These are phyloP conservation scores for Blastomussa wellsi DNA, from an alignment of 92 coral and sea anemone species.

Conservation along the genomic window DNA sequence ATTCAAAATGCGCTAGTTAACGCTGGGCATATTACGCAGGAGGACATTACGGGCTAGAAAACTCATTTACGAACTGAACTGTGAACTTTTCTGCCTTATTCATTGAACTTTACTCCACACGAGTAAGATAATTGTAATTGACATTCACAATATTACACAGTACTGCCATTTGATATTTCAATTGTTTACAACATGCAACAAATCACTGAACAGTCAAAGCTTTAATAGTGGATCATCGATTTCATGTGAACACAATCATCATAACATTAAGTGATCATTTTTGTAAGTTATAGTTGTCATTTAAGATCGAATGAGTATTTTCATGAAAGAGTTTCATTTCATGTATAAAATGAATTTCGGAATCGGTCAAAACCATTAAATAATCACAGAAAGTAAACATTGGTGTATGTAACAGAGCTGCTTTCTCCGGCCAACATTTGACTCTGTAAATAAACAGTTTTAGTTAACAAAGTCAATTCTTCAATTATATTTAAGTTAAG, in stretches of 20 bases:
- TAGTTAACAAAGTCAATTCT: neutral
- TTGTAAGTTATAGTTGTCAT: too few species aligned
- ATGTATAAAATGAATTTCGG: constrained; percentile 2
- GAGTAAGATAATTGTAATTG: too few species aligned
- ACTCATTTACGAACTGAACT: too few species aligned
- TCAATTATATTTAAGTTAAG: neutral
- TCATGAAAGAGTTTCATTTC: too few species aligned
- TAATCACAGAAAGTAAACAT: constrained; percentile 13
- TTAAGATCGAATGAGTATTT: too few species aligned
- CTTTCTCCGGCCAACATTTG: constrained; percentile 5
- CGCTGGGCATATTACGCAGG: constrained; percentile 2
- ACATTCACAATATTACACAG: neutral
- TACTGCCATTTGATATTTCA: neutral
- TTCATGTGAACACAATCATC: too few species aligned
- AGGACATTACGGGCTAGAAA: neutral
- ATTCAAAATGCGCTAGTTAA: constrained; percentile 15
- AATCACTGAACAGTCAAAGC: constrained; percentile 6
- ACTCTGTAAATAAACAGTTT: neutral
- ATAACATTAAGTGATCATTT: too few species aligned
- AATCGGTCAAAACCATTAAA: constrained; percentile 11
- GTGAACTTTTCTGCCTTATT: too few species aligned
- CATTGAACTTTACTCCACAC: too few species aligned
- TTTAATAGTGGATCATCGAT: neutral
- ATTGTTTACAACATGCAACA: neutral
- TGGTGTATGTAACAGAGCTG: constrained; percentile 15